phyloP scores from a whole-genome alignment of 2,113 vertebrate species.

The Spheniscus mendiculus region DNA sequence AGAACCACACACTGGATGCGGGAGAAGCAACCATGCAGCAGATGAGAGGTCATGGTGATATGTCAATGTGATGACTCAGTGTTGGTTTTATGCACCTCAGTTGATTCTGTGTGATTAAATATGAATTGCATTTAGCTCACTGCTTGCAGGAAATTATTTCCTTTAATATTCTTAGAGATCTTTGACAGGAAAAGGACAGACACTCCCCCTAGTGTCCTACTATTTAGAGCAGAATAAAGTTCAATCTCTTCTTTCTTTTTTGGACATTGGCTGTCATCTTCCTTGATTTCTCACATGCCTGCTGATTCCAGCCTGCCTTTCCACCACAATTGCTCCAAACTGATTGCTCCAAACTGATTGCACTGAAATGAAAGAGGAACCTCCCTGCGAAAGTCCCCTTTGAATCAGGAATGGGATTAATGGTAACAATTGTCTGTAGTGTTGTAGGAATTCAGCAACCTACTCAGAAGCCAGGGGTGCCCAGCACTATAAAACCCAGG shows the following conservation, averaged over 20 bases:
- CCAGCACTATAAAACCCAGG: background rate
- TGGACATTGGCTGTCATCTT: background rate
- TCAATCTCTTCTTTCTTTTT: background rate
- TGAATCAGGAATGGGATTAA: background rate
- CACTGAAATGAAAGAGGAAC: background rate
- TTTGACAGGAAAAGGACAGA: conserved; percentile 2
- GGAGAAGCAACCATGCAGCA: background rate
- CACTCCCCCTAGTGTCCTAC: conserved; percentile 37
- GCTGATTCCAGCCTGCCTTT: background rate
- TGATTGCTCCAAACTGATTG: background rate
- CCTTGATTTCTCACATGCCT: background rate
- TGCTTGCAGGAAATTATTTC: background rate
- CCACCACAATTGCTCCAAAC: background rate
- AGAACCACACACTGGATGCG: background rate
- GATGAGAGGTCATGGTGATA: background rate
- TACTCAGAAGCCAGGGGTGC: background rate
- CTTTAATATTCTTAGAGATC: background rate
- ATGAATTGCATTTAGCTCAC: background rate
- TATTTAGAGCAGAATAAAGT: background rate
- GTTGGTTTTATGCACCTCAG: background rate
- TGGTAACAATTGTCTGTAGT: background rate
- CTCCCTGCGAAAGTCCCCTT: background rate
- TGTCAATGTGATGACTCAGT: background rate
- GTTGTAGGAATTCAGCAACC: background rate
- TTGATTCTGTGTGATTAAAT: background rate